Base-by-base conservation (phyloP, 2,797 vertebrate species). In the Neosalanx taihuensis region DNA sequence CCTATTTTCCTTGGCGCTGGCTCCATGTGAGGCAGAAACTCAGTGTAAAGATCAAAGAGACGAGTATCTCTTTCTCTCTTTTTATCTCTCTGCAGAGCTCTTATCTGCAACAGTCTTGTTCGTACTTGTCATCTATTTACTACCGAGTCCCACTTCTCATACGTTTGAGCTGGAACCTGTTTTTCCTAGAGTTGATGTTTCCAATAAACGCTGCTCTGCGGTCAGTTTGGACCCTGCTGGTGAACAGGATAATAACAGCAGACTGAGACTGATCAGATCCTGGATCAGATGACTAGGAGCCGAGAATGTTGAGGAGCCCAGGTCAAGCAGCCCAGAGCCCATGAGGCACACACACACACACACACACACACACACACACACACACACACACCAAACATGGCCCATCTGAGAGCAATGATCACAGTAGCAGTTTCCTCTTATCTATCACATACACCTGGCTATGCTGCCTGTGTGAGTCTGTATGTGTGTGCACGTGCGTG, bases 381-480 rank as follows among this genome's bases (percentile, higher is more conserved):
- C 35, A 37, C 41, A 37, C 35, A 46, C 12, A 46, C 41, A 12
- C 41, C 41, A 46, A 13, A 73, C 71, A 31, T 73, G 70, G 81
- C 80, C 20, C 0, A 79, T 79, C 79, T 72, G 23, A 70, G 81
- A 70, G 46, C 64, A 87, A 82, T 83, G 74, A 84, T 80, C 77
- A 33, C 61, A 10, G 13, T 57, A 57, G 23, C 58, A 72, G 72
- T 79, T 76, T 74, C 72, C 86, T 78, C 83, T 85, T 86, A 88
- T 87, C 85, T 20, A 81, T 75, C 73, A 66, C 64, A 77, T 72
- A 72, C 86, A 88, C 86, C 84, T 87, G 84, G 79, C 53, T 62
- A 68, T 65, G 75, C 2, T 61, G 13, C n/a, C 59, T 77, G 53
- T 62, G 17, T 29, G 17, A 61, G 35, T 5, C 23, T 71, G 35